Evolutionary conservation across 2,113 vertebrate species (phyloP), one percentile per base, ranked within the genome.

Genomic region (Diadophis punctatus): DNA sequence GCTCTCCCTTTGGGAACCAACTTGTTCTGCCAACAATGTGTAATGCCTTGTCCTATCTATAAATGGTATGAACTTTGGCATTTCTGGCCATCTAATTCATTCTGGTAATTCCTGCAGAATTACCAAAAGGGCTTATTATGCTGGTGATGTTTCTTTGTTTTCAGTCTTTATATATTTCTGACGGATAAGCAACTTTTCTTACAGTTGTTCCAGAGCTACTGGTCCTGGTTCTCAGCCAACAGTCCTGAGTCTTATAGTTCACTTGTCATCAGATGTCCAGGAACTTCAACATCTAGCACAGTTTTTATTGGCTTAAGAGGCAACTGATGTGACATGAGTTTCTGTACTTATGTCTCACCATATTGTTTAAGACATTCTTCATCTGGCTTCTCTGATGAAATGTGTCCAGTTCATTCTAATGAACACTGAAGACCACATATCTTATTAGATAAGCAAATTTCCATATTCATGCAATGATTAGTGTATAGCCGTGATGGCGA

Each of bases 1-100:
- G 90, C 74, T 86, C 53, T 52, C 74, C 43, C 18, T 34, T 46
- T 56, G 49, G 25, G 90, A 93, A 10, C 34, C 88, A 90, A 30
- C 23, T 90, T 93, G 46, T 93, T 58, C 49, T 55, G 90, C 56
- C 87, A 92, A 34, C 39, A 91, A 12, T 90, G 49, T 87, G 88
- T 55, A 86, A 87, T 86, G 87, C 46, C 30, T 49, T 85, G 68
- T 39, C 8, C 63, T 93, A 48, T 85, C 88, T 90, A 93, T 93
- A 90, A 94, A 86, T 27, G 91, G 58, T 12, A 14, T 87, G 94
- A 93, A 74, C 91, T 95, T 39, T 74, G 74, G 58, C 5, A 30
- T 49, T 22, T 60, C 30, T 53, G 49, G 90, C 86, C 25, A 74
- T 94, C 89, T 92, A 88, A 93, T 94, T 95, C 58, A 92, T 94